A percentile compares a stretch with the other conserved stretches of the same genome.
These are phyloP conservation scores for Saxidomus purpurata DNA, from an alignment of 1,140 invertebrate genomes.

Conservation along the genomic window DNA sequence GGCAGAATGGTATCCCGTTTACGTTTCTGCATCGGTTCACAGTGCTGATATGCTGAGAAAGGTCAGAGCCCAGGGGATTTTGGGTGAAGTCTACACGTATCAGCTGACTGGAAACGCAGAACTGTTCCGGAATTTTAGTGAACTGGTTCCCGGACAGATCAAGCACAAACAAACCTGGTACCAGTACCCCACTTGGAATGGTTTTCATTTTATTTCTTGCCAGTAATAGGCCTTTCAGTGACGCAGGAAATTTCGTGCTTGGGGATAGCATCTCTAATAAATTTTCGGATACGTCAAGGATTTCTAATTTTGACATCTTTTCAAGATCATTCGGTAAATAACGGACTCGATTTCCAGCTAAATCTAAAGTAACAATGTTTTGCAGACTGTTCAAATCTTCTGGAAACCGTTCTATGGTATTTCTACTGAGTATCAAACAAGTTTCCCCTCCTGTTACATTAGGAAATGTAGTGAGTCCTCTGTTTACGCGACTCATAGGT, in stretches of 20 bases:
- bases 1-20: constrained; percentile 43
- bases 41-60: constrained; percentile 14
- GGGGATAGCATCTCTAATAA: background rate
- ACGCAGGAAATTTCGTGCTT: constrained; percentile 19
- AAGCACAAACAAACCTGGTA: constrained; percentile 46
- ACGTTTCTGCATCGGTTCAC: constrained; percentile 38
- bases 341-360: constrained; percentile 23
- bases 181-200: background rate
- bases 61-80: constrained; percentile 10
- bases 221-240: constrained; percentile 29
- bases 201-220: constrained; percentile 25
- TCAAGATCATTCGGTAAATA: constrained; percentile 22
- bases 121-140: constrained; percentile 32
- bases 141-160: constrained; percentile 47
- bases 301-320: constrained; percentile 12
- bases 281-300: constrained; percentile 30
- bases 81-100: constrained; percentile 43
- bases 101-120: constrained; percentile 51
- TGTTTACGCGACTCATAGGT: background rate
- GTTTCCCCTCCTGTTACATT: background rate
- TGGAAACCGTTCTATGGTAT: constrained; percentile 29
- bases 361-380: constrained; percentile 28
- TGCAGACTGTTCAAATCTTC: background rate
- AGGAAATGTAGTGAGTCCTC: constrained; percentile 20
- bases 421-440: constrained; percentile 7